Evolutionary conservation across 2,888 invertebrate genomes (phyloP).

Genomic region (Dicyrtomina minuta): DNA sequence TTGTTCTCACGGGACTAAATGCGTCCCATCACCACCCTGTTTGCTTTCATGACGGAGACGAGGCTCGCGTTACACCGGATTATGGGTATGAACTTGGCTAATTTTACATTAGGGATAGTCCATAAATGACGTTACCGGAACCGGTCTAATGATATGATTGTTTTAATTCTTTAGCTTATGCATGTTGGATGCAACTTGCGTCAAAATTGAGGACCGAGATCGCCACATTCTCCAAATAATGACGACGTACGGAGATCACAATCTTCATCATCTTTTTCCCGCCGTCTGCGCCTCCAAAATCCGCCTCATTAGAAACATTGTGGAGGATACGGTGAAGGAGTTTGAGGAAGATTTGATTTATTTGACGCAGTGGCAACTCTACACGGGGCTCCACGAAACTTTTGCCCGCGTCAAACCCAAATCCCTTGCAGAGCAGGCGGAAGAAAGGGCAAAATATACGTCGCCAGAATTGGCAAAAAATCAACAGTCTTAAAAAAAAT

Average conservation of each 20-base stretch:
- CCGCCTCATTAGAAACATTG: conserved; percentile 66
- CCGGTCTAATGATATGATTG: no score
- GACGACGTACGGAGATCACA: conserved; percentile 75
- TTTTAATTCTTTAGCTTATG: conserved; percentile 11
- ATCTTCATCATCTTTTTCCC: conserved; percentile 77
- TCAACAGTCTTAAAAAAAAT: no score
- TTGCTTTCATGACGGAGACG: conserved; percentile 54
- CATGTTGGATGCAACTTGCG: conserved; percentile 23
- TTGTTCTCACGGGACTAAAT: conserved; percentile 67
- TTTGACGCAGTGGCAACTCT: conserved; percentile 62
- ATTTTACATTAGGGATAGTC: background rate
- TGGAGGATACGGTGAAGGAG: conserved; percentile 66
- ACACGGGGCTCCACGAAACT: conserved; percentile 70
- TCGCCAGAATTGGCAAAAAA: no score
- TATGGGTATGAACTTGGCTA: conserved; percentile 48
- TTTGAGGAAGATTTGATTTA: conserved; percentile 61
- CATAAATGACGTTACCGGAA: no score
- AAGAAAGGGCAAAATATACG: no score
- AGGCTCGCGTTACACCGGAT: conserved; percentile 50
- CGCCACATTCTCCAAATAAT: background rate
- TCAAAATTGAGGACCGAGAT: conserved; percentile 11
- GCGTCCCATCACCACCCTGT: conserved; percentile 79
- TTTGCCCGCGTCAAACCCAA: conserved; percentile 60
- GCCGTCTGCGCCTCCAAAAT: conserved; percentile 75
- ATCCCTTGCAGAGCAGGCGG: conserved; percentile 2